These are phyloP conservation scores for Drosophila cardini DNA, from an alignment of 1,140 invertebrate species.

Conservation along the genomic window DNA sequence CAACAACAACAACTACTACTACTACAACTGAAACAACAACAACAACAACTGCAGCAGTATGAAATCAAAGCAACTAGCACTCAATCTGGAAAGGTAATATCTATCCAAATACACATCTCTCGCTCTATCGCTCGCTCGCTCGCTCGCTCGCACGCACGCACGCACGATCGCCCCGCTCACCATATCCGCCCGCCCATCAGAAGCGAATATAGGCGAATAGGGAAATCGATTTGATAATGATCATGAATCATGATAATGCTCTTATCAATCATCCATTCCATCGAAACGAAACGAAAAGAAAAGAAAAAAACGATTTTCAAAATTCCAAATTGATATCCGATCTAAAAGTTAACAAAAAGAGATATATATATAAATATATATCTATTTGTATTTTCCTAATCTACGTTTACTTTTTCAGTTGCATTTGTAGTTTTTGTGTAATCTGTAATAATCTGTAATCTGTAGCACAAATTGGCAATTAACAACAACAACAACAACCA, in stretches of 20 bases:
- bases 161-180: slow-evolving; percentile 20
- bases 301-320: slow-evolving; percentile 31
- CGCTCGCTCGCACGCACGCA: slow-evolving; percentile 36
- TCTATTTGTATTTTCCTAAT: slow-evolving; percentile 2
- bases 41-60: slow-evolving; percentile 62
- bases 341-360: not conserved
- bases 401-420: slow-evolving; percentile 43
- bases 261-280: slow-evolving; percentile 33
- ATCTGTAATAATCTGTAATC: slow-evolving; percentile 60
- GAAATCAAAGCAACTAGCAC: slow-evolving; percentile 78
- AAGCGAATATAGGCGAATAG: slow-evolving; percentile 75
- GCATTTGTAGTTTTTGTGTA: slow-evolving; percentile 58
- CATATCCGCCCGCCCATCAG: slow-evolving; percentile 41
- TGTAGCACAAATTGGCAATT: slow-evolving; percentile 78
- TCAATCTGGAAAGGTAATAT: slow-evolving; percentile 80
- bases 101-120: slow-evolving; percentile 43
- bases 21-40: slow-evolving; percentile 31
- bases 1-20: slow-evolving; percentile 35
- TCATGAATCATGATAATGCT: slow-evolving; percentile 27
- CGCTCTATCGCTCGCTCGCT: slow-evolving; percentile 40
- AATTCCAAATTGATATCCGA: slow-evolving; percentile 53
- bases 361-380: slow-evolving; percentile 8
- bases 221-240: slow-evolving; percentile 55
- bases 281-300: slow-evolving; percentile 14
- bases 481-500: slow-evolving; percentile 36